These are phyloP conservation scores for Zosterops hypoxanthus DNA, from an alignment of 2,113 vertebrate genomes.

Conservation along the genomic window DNA sequence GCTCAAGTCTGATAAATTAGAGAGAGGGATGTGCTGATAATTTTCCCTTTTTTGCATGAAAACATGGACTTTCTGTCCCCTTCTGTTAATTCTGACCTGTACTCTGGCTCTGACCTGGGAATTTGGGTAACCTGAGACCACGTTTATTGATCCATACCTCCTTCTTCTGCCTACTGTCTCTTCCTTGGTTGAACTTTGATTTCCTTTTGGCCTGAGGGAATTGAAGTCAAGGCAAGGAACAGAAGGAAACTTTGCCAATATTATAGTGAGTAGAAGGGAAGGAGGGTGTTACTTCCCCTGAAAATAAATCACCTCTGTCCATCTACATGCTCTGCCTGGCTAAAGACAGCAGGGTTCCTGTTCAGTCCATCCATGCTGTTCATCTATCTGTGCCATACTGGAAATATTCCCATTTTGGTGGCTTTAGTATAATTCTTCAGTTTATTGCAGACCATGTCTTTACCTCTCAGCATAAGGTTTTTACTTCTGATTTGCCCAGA, in stretches of 20 bases:
- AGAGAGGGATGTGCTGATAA: background rate
- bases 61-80: rapidly evolving
- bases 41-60: background rate
- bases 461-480: background rate
- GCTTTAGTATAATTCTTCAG: background rate
- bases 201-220: background rate
- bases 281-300: background rate
- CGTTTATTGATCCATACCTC: rapidly evolving
- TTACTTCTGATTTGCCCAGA: background rate
- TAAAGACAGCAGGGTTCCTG: background rate
- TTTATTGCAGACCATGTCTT: background rate
- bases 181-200: background rate
- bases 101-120: background rate
- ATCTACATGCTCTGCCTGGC: background rate
- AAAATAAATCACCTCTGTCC: background rate
- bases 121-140: background rate
- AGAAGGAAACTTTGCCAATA: background rate
- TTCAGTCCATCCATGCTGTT: background rate
- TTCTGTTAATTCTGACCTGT: background rate
- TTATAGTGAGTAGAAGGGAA: background rate
- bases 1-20: background rate
- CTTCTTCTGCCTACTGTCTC: background rate
- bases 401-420: background rate
- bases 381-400: background rate
- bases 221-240: background rate